Percentiles rank a stretch among this genome's conserved stretches.
Conservation (phyloP, 1,140 invertebrate genomes). For the Pectinophora gossypiella region DNA sequence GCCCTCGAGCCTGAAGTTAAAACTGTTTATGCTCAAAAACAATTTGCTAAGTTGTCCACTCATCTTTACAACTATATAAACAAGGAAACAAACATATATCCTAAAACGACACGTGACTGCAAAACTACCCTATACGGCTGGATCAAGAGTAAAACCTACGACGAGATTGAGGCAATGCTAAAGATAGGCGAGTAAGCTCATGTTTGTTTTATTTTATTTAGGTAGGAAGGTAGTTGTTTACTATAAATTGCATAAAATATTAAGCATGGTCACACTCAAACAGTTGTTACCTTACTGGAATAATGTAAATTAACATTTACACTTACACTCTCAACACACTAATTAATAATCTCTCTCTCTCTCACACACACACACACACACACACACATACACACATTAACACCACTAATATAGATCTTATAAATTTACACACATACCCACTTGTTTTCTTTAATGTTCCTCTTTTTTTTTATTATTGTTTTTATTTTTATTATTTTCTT, state of each 20-base stretch:
- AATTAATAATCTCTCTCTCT: too few species aligned
- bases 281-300: neutral
- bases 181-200: neutral
- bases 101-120: neutral
- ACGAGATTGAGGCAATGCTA: neutral
- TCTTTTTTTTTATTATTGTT: too few species aligned
- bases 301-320: neutral
- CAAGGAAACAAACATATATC: neutral
- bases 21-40: neutral
- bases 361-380: neutral
- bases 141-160: neutral
- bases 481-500: too few species aligned
- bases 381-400: neutral
- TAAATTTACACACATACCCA: neutral
- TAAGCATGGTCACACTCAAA: neutral
- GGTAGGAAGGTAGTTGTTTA: neutral
- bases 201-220: neutral
- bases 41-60: neutral
- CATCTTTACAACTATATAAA: neutral
- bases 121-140: neutral
- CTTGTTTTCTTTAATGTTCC: too few species aligned
- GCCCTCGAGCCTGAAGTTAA: neutral
- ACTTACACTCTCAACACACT: neutral
- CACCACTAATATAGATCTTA: neutral
- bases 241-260: neutral